These are phyloP conservation scores for Trachelus troglodyta DNA, from an alignment of 2,888 invertebrate genomes.

Conservation along the genomic window DNA sequence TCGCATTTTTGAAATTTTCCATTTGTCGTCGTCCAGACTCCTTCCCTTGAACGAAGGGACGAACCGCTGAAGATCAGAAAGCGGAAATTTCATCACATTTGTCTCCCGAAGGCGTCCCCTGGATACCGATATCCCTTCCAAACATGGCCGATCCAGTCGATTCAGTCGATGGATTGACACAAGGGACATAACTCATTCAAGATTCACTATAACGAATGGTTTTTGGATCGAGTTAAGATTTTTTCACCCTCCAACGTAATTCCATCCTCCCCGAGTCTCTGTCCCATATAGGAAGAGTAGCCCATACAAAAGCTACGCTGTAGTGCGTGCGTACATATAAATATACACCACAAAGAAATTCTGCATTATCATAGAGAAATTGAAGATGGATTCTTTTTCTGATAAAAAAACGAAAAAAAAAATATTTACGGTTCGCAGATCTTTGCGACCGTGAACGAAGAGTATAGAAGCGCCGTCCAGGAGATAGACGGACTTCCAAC, in stretches of 20 bases:
- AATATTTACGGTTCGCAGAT: background rate
- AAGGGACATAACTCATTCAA: background rate
- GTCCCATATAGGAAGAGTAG: background rate
- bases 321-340: background rate
- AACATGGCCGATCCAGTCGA: background rate
- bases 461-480: background rate
- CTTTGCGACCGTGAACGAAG: background rate
- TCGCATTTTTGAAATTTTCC: background rate
- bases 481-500: background rate
- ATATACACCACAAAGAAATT: background rate
- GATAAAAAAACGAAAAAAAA: background rate
- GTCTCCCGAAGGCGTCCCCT: background rate
- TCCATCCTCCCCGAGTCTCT: background rate
- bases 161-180: background rate
- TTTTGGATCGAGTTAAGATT: background rate
- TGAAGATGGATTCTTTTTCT: background rate
- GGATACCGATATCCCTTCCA: background rate
- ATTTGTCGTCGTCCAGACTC: background rate
- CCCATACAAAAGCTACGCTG: background rate
- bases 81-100: background rate
- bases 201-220: background rate
- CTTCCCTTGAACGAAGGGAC: background rate
- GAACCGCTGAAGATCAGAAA: background rate
- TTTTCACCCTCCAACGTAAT: background rate
- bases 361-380: background rate